These are phyloP conservation scores for Hipparchia sbordonii DNA, from an alignment of 2,888 invertebrate species.

Conservation along the genomic window DNA sequence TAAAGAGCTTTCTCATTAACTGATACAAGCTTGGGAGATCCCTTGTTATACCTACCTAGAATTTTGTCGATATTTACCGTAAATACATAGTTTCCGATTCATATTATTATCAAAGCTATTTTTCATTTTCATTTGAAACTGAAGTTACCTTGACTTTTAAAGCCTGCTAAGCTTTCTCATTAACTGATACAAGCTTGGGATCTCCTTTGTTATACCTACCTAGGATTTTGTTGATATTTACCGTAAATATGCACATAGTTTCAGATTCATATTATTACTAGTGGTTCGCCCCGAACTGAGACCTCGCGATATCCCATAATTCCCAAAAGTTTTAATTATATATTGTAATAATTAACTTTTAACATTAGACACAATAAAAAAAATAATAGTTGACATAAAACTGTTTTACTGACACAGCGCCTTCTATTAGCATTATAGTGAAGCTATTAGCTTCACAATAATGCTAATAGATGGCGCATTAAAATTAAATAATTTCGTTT, in stretches of 20 bases:
- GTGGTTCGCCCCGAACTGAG: too few species aligned
- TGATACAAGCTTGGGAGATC: conserved; percentile 54
- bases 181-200: conserved; percentile 58
- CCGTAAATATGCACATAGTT: not conserved
- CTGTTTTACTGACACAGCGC: too few species aligned
- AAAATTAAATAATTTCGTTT: too few species aligned
- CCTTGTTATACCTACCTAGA: conserved; percentile 33
- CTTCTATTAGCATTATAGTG: too few species aligned
- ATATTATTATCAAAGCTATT: not conserved
- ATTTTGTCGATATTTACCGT: not conserved
- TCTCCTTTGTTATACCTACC: conserved; percentile 37
- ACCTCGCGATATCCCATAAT: too few species aligned
- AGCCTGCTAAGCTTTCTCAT: conserved; percentile 48
- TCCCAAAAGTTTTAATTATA: too few species aligned
- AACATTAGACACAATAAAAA: too few species aligned
- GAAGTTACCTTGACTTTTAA: not conserved
- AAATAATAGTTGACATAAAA: too few species aligned
- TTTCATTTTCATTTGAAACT: not conserved
- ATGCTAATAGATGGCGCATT: too few species aligned
- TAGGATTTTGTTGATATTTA: not conserved
- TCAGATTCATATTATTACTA: not conserved
- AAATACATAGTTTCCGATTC: not conserved
- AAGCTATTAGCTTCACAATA: too few species aligned
- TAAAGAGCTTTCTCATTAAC: conserved; percentile 55
- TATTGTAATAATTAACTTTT: too few species aligned